Percentiles rank a stretch among this genome's conserved stretches.
Conservation (phyloP, 2,797 vertebrate species). For the Chiroxiphia lanceolata region DNA sequence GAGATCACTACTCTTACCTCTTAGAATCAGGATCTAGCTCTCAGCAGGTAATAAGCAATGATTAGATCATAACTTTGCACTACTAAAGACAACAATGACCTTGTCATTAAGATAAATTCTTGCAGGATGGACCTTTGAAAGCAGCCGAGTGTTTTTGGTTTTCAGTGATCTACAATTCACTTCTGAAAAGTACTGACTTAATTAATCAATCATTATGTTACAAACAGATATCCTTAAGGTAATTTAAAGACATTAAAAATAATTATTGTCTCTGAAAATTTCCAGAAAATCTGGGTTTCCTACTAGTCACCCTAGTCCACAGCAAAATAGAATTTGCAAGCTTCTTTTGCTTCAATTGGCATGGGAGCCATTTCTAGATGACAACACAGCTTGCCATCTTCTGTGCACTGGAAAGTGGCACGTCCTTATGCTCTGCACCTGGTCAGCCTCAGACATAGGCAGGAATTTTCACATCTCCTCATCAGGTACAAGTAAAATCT, state of each 20-base stretch:
- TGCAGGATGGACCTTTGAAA: not conserved
- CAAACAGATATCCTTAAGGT: not conserved
- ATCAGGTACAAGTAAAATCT: slow-evolving; percentile 31
- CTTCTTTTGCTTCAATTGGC: not conserved
- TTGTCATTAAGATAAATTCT: slow-evolving; percentile 10
- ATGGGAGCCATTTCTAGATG: not conserved
- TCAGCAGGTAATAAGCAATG: not conserved
- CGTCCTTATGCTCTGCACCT: not conserved
- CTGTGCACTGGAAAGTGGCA: not conserved
- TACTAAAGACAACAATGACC: not conserved
- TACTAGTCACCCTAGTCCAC: not conserved
- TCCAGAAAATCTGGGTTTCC: not conserved
- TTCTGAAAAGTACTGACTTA: not conserved
- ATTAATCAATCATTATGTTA: not conserved
- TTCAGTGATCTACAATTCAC: slow-evolving; percentile 19
- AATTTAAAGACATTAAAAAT: slow-evolving; percentile 13
- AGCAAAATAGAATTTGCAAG: not conserved
- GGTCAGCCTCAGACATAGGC: not conserved
- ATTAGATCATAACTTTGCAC: not conserved
- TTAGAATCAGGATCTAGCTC: not conserved
- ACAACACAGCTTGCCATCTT: not conserved
- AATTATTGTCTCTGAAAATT: not conserved
- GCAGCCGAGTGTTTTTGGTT: not conserved
- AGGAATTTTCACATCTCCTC: slow-evolving; percentile 16
- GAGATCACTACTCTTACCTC: not conserved